Evolutionary conservation across 1,140 invertebrate genomes (phyloP).

Genomic region (Macrobrachium rosenbergii): DNA sequence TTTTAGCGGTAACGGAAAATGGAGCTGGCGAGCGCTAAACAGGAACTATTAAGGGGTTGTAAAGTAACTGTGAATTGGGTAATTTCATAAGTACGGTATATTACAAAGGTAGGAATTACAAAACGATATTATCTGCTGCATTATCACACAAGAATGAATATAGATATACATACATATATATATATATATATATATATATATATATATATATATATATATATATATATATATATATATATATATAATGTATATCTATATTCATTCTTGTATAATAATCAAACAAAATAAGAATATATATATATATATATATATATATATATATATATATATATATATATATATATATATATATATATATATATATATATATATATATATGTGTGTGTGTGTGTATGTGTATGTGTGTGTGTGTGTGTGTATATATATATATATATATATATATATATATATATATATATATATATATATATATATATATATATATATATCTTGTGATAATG

Average conservation of each 20-base stretch:
- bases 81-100: too few relatives aligned
- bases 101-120: too few relatives aligned
- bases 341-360: constrained; percentile 40
- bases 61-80: too few relatives aligned
- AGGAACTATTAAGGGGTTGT: too few relatives aligned
- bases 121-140: too few relatives aligned
- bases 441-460: constrained; percentile 9
- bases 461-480: too few relatives aligned
- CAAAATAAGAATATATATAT: constrained; percentile 27
- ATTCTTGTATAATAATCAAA: background rate
- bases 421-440: constrained; percentile 1
- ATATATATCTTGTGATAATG: too few relatives aligned
- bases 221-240: constrained; percentile 5
- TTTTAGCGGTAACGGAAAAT: too few relatives aligned
- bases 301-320: constrained; percentile 37
- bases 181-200: constrained; percentile 7
- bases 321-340: constrained; percentile 44
- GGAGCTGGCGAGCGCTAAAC: too few relatives aligned
- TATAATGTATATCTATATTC: constrained; percentile 15
- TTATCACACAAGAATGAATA: background rate
- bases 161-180: constrained; percentile 12
- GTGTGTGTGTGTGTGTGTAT: background rate
- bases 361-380: background rate
- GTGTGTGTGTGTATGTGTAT: background rate
- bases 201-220: constrained; percentile 18